These are phyloP conservation scores for Scrobipalpa costella DNA, from an alignment of 2,888 invertebrate genomes.

Conservation along the genomic window DNA sequence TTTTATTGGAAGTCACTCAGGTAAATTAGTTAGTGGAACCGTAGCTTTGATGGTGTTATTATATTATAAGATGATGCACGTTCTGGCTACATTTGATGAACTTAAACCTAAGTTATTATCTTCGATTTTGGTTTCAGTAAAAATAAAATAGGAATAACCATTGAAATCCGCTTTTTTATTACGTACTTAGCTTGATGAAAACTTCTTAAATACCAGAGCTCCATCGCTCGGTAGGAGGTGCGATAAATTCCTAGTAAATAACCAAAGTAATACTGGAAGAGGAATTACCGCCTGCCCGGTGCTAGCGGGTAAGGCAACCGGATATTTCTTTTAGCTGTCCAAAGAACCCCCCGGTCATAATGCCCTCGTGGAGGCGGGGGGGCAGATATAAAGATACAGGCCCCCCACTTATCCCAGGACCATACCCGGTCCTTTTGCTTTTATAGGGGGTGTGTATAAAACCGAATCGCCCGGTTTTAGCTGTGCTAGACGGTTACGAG, in stretches of 20 bases:
- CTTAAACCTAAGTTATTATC: neutral
- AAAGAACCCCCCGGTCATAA: constrained; percentile 80
- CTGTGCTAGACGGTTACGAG: constrained; percentile 78
- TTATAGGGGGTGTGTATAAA: constrained; percentile 81
- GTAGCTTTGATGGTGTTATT: neutral
- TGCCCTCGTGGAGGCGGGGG: constrained; percentile 70
- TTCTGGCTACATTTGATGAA: neutral
- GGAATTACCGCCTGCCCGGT: constrained; percentile 71
- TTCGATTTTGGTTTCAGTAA: neutral
- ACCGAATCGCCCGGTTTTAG: constrained; percentile 81
- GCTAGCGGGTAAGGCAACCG: constrained; percentile 72
- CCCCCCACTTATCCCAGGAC: constrained; percentile 78
- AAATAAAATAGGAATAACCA: neutral
- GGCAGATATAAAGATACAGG: constrained; percentile 80
- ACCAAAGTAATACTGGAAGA: constrained; percentile 73
- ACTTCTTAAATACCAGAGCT: constrained; percentile 45
- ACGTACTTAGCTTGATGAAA: constrained; percentile 38
- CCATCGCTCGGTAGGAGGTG: constrained; percentile 55
- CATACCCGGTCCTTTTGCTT: constrained; percentile 80
- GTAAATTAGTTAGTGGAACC: neutral
- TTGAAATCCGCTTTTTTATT: neutral
- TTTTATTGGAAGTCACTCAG: neutral
- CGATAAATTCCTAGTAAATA: constrained; percentile 73
- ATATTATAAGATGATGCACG: neutral
- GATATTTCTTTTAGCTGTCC: constrained; percentile 82